phyloP scores from a whole-genome alignment of 2,113 vertebrate genomes.

The Corythornis madagascariensis region DNA sequence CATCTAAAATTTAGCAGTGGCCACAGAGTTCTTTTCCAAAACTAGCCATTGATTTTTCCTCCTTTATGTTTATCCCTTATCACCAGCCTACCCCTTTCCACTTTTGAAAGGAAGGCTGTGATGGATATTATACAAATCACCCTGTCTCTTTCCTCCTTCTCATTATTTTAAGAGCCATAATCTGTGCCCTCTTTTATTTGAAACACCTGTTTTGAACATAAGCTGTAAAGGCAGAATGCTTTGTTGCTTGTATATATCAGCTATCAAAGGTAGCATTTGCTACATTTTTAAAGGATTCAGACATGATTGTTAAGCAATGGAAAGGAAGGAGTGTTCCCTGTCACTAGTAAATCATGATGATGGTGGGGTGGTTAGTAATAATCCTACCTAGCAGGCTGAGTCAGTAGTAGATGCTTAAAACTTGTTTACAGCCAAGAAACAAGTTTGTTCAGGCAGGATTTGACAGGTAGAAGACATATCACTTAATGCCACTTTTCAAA shows the following conservation, averaged over 20 bases:
- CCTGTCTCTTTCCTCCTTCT: background rate
- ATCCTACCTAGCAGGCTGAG: conserved; percentile 60
- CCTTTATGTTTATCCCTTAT: background rate
- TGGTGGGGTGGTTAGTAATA: conserved; percentile 37
- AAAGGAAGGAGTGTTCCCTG: conserved; percentile 21
- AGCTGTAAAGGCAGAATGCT: background rate
- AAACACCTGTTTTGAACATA: background rate
- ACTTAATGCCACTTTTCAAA: background rate
- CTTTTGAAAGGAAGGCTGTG: background rate
- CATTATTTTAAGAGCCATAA: background rate
- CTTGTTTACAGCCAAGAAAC: conserved; percentile 48
- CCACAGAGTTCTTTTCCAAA: background rate
- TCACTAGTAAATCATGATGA: conserved; percentile 49
- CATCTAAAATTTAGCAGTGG: background rate
- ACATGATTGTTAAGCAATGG: background rate
- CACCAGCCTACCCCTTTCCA: background rate
- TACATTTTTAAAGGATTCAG: background rate
- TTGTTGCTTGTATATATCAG: background rate
- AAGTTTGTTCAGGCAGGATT: conserved; percentile 57
- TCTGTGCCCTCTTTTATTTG: background rate
- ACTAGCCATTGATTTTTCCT: background rate
- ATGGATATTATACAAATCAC: background rate
- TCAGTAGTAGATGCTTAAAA: conserved; percentile 53
- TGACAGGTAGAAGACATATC: conserved; percentile 34
- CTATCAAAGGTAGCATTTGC: background rate